Conservation (phyloP, 2,113 vertebrate genomes). For the Aleadryas rufinucha region DNA sequence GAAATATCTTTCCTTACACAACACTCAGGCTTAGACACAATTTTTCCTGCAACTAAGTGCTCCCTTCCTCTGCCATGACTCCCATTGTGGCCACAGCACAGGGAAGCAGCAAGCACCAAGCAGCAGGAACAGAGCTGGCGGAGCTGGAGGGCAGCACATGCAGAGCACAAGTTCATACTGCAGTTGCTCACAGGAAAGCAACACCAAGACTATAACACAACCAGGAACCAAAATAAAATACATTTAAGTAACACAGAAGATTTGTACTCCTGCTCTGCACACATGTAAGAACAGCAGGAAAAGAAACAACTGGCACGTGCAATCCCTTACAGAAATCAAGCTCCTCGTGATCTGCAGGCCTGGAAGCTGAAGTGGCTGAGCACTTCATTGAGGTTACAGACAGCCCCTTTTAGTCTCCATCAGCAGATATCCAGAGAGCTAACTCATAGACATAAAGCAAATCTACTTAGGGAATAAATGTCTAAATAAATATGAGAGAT, state of each 20-base stretch:
- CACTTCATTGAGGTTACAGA: neutral
- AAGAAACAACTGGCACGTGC: rapidly evolving
- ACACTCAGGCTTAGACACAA: neutral
- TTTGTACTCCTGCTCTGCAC: neutral
- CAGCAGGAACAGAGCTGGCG: neutral
- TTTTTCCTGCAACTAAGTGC: neutral
- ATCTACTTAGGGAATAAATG: slow-evolving; percentile 33
- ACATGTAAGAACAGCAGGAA: neutral
- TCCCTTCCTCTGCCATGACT: neutral
- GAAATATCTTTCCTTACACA: neutral
- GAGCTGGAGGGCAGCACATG: neutral
- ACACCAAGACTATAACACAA: neutral
- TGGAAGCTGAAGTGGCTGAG: neutral
- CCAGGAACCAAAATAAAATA: neutral
- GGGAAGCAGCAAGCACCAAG: neutral
- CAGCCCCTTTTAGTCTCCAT: neutral
- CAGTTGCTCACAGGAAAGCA: neutral
- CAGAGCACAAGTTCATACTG: neutral
- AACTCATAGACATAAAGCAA: slow-evolving; percentile 8
- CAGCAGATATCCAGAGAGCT: neutral
- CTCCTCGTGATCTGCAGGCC: neutral
- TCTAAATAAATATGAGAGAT: slow-evolving; percentile 36
- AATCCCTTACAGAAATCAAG: neutral
- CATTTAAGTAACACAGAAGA: neutral
- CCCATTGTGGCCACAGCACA: rapidly evolving